Evolutionary conservation across 2,888 invertebrate species (phyloP), one percentile per base, ranked within the genome.

Genomic region (Hydrotaea diabolus): DNA sequence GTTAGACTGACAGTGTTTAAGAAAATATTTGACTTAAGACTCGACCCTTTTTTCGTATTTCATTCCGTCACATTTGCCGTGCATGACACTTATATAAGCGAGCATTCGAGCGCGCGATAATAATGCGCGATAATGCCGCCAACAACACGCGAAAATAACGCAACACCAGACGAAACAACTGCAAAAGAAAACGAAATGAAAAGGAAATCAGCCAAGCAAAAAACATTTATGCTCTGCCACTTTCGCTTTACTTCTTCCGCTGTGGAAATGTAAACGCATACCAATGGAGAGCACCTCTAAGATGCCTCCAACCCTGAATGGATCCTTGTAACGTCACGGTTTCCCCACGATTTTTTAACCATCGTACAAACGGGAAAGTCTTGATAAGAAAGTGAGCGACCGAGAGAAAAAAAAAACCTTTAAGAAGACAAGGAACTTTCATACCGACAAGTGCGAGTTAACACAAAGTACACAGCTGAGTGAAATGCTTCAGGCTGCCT

Each of bases 61-160:
- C 11, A 3, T 79, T 79, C 88, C 87, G 87, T 88, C 90, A 80
- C 83, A 84, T 86, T 90, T 88, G 89, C 87, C 88, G 82, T 82
- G 89, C 90, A 89, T 90, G 90, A 89, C 90, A 90, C 89, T 90
- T 89, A 90, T 88, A 90, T 88, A 90, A 90, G 88, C 90, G 89
- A 82, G 82, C 79, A 82, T 82, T 85, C 69, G 82, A 62, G 76
- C 77, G 73, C 79, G 75, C 19, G 79, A 85, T 90, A 90, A 90
- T 89, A 89, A 75, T 62, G 86, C 83, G 88, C 90, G 90, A 90
- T 90, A 90, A 90, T 90, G 90, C 89, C 89, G 90, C 89, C 89
- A 89, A 87, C 89, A 87, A 86, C 88, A 89, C 76, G 79, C 76
- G 46, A 55, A 75, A 64, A 76, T 77, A 87, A 87, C 79, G 79